Base-by-base conservation (phyloP, 2,797 vertebrate species). In the Crocidura indochinensis region DNA sequence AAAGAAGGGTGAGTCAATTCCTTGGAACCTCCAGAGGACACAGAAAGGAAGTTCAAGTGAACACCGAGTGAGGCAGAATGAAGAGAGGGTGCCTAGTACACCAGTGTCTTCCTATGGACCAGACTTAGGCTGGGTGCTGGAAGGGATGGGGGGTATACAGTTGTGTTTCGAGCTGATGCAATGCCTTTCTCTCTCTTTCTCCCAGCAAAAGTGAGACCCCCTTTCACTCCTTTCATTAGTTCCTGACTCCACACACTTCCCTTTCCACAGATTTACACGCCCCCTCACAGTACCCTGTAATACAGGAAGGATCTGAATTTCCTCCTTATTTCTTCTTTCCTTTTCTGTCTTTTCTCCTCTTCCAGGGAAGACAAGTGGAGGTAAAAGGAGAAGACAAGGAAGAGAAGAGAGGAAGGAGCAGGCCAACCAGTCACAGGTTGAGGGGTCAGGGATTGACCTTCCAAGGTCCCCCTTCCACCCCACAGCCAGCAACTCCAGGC, bases 51-150 rank as follows among this genome's bases (percentile, higher is more conserved):
- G 64, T 22, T 15, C n/a, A 73, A 19, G 29, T n/a, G 20, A 84
- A 51, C 7, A 47, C 51, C 53, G 6, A 3, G 0, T 0, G 17
- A 90, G 76, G 51, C 31, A 8, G 14, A 67, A 80, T 5, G 1
- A 22, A 26, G 1, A 46, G 64, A 20, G 10, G 5, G 27, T 10
- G 69, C 0, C 10, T 51, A 14, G 44, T 19, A 12, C 74, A 20
- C n/a, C 11, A 0, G 79, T 10, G 3, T 53, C n/a, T 47, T 22
- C 19, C 56, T 1, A 2, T 22, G 11, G 0, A 2, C 29, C 29
- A 19, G 10, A 74, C 9, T 2, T 4, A 53, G 44, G 27, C 46
- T 60, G 15, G 65, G 31, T 17, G 6, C 0, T 14, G 72, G 24
- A 38, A 38, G 5, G 38, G 38, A 38, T 38, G 38, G 38, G 38